A percentile compares a stretch with the other conserved stretches of the same genome.
These are phyloP conservation scores for Drosophila ananassae DNA, from an alignment of 1,140 invertebrate species.

Conservation along the genomic window DNA sequence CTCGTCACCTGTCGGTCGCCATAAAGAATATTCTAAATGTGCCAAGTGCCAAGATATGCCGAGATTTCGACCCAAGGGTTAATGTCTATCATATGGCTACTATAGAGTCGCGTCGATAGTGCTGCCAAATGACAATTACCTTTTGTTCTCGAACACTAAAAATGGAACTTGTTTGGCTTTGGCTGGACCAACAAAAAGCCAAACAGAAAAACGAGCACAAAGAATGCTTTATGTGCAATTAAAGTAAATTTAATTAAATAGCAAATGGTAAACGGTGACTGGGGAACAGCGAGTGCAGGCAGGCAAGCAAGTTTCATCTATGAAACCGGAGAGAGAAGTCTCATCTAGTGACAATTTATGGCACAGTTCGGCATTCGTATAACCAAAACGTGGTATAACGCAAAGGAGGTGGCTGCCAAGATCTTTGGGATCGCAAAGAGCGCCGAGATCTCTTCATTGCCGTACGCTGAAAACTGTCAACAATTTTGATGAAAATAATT, in stretches of 20 bases:
- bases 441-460: slow-evolving; percentile 64
- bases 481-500: slow-evolving; percentile 84
- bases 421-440: slow-evolving; percentile 13
- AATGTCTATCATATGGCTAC: slow-evolving; percentile 33
- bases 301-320: slow-evolving; percentile 20
- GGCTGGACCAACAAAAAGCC: slow-evolving; percentile 13
- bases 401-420: not conserved
- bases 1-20: slow-evolving; percentile 4
- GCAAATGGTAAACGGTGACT: slow-evolving; percentile 12
- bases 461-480: slow-evolving; percentile 66
- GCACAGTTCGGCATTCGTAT: slow-evolving; percentile 66
- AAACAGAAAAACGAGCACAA: slow-evolving; percentile 25
- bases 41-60: slow-evolving; percentile 16
- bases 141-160: slow-evolving; percentile 49
- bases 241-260: slow-evolving; percentile 75
- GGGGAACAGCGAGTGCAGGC: slow-evolving; percentile 42
- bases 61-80: slow-evolving; percentile 40
- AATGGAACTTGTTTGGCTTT: slow-evolving; percentile 76
- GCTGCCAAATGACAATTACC: slow-evolving; percentile 45
- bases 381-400: slow-evolving; percentile 63
- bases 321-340: slow-evolving; percentile 29
- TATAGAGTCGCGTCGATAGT: slow-evolving; percentile 18
- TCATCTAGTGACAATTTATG: slow-evolving; percentile 72
- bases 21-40: slow-evolving; percentile 17
- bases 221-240: slow-evolving; percentile 70